A percentile compares a stretch with the other conserved stretches of the same genome.
phyloP scores from a whole-genome alignment of 2,113 vertebrate species.

The Malurus melanocephalus region DNA sequence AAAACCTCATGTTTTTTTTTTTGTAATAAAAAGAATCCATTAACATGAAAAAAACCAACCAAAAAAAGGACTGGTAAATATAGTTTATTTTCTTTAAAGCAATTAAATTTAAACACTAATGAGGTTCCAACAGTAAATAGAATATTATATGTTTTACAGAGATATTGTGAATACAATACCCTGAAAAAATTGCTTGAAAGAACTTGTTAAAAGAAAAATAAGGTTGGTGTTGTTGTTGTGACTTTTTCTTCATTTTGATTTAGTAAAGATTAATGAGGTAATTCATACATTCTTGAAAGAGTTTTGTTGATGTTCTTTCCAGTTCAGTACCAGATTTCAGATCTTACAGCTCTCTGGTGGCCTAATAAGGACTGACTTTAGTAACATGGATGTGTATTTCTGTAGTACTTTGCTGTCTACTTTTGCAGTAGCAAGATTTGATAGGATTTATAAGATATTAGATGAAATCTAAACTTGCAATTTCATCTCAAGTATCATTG shows the following conservation, averaged over 20 bases:
- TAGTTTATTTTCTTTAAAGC: not conserved
- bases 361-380: not conserved
- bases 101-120: not conserved
- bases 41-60: not conserved
- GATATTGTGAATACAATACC: not conserved
- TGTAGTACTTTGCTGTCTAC: not conserved
- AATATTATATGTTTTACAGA: not conserved
- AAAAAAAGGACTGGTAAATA: not conserved
- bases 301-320: not conserved
- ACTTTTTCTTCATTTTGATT: not conserved
- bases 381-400: not conserved
- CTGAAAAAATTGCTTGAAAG: not conserved
- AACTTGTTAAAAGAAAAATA: not conserved
- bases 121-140: not conserved
- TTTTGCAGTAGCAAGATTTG: not conserved
- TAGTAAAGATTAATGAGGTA: not conserved
- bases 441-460: not conserved
- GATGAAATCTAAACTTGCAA: not conserved
- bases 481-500: not conserved
- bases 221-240: not conserved
- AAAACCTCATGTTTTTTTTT: not conserved
- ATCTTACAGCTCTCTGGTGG: not conserved
- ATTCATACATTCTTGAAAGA: not conserved
- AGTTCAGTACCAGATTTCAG: not conserved
- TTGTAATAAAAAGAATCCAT: not conserved